A percentile compares a stretch with the other conserved stretches of the same genome.
Evolutionary conservation across 2,113 vertebrate genomes (phyloP).

Genomic region (Periophthalmodon schlosseri): DNA sequence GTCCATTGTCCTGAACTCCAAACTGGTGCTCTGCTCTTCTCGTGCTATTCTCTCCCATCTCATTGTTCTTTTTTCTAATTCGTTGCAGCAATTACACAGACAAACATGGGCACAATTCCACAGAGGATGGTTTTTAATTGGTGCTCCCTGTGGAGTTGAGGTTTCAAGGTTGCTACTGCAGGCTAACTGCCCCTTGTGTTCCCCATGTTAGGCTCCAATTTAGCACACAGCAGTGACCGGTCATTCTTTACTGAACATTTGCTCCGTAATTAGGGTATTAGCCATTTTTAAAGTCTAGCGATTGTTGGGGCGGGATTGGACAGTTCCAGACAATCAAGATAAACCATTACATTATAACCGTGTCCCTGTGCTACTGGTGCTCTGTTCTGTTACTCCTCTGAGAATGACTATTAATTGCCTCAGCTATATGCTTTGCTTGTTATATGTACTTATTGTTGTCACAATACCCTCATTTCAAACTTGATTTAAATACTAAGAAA

Average conservation of each 20-base stretch:
- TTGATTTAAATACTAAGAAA: no score
- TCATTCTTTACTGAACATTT: constrained; percentile 39
- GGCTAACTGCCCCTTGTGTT: constrained; percentile 55
- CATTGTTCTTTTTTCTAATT: constrained; percentile 19
- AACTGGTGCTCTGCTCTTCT: not conserved
- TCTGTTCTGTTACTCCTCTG: not conserved
- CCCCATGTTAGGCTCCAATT: constrained; percentile 58
- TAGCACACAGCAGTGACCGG: constrained; percentile 45
- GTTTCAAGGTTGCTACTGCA: constrained; percentile 41
- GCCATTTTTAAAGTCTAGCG: constrained; percentile 1
- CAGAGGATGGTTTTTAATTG: constrained; percentile 58
- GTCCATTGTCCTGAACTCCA: constrained; percentile 65
- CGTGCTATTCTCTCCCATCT: constrained; percentile 14
- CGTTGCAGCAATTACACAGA: constrained; percentile 26
- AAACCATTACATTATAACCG: not conserved
- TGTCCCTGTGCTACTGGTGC: not conserved
- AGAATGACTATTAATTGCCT: not conserved
- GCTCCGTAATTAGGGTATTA: constrained; percentile 55
- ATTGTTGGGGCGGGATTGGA: not conserved
- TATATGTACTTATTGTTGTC: no score
- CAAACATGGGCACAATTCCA: constrained; percentile 24
- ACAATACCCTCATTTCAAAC: no score
- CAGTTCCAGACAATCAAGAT: not conserved
- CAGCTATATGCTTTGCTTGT: not conserved
- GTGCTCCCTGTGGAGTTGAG: constrained; percentile 47